Base-by-base conservation (phyloP, 2,113 vertebrate species). In the Archocentrus centrarchus region DNA sequence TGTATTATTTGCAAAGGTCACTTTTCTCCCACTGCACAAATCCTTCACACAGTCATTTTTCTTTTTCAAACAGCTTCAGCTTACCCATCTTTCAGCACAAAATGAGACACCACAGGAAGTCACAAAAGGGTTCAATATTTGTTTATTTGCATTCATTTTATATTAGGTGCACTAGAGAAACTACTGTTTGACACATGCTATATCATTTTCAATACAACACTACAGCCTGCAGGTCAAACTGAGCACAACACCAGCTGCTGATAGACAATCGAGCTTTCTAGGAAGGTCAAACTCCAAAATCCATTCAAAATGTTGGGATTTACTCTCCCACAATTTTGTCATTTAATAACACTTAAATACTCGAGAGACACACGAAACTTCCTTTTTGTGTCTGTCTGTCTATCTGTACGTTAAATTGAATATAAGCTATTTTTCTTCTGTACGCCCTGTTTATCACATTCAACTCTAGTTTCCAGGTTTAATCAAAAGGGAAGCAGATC, bases 171-270 rank as follows among this genome's bases (percentile, higher is more conserved):
- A 44, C 44, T 70, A 20, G 44, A 73, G 6, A 32, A 73, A 7
- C 47, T 30, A 8, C 24, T 83, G 30, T 6, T 30, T 50, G 59
- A 62, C 6, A 3, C 4, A 13, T 30, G 30, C 30, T 37, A 32
- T n/a, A 1, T 20, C 4, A 39, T 35, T 58, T 30, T 79, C 27
- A 59, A 77, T 77, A 41, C 85, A 91, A 93, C 27, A 86, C 90
- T 91, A 86, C 93, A n/a, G 35, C 87, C 93, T 91, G 81, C 85
- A 92, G 94, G 92, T 77, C 41, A 80, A 59, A 68, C 41, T 44
- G 50, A 80, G 76, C 35, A 88, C 63, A 81, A 76, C 79, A 85
- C 1, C 53, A 80, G 27, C n/a, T 50, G n/a, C n/a, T 30, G n/a
- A 75, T 1, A 4, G 13, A 53, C 30, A 30, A 37, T 41, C 50